Evolutionary conservation across 2,888 invertebrate species (phyloP).

Genomic region (Neocrepidodera transversa): DNA sequence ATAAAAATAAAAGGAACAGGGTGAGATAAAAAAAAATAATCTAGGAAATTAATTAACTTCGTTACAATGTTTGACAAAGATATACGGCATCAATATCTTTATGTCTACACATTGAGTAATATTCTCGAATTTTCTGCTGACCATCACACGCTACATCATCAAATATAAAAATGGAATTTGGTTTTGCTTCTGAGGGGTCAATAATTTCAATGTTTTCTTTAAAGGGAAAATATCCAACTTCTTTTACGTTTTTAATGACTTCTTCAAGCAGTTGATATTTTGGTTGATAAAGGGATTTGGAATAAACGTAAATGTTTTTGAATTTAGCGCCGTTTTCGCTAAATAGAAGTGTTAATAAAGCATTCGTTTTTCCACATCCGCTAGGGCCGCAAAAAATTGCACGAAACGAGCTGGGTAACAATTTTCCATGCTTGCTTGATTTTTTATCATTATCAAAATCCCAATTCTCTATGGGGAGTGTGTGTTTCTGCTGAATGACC

Average conservation of each 20-base stretch:
- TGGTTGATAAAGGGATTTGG: slow-evolving; percentile 29
- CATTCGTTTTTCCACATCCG: slow-evolving; percentile 33
- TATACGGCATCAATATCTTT: no score
- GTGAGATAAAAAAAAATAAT: no score
- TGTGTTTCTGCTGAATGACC: not conserved
- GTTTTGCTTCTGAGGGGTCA: not conserved
- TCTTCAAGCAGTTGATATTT: slow-evolving; percentile 23
- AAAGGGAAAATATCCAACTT: slow-evolving; percentile 25
- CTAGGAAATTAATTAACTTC: no score
- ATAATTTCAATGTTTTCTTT: slow-evolving; percentile 9
- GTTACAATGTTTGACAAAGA: no score
- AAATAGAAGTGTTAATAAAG: slow-evolving; percentile 23
- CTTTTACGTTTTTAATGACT: slow-evolving; percentile 17
- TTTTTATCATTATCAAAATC: not conserved
- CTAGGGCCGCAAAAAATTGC: slow-evolving; percentile 27
- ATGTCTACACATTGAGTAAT: no score
- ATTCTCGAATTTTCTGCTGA: no score
- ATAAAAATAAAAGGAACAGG: no score
- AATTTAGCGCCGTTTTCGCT: slow-evolving; percentile 27
- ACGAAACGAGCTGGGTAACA: slow-evolving; percentile 25
- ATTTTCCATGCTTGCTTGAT: slow-evolving; percentile 20
- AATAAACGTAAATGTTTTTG: slow-evolving; percentile 30
- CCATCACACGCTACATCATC: no score
- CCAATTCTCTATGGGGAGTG: not conserved
- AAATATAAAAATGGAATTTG: not conserved